These are phyloP conservation scores for Conus canariensis DNA, from an alignment of 2,888 invertebrate genomes.

Conservation along the genomic window DNA sequence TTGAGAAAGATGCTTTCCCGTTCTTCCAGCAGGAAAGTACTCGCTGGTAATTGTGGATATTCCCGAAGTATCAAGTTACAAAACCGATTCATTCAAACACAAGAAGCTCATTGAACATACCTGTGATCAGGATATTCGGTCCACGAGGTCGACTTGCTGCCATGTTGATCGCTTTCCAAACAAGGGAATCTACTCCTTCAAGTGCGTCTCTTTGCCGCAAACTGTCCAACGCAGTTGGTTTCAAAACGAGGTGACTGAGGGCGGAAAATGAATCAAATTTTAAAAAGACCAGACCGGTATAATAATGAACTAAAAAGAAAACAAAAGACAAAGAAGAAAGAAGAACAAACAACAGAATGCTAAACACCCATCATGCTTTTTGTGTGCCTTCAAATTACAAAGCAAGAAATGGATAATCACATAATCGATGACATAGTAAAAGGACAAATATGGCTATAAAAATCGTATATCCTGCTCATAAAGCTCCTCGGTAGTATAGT, in stretches of 20 bases:
- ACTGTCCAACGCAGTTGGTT: neutral
- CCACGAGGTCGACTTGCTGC: constrained; percentile 59
- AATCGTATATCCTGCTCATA: too few relatives aligned
- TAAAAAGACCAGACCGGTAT: neutral
- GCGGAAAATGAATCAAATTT: neutral
- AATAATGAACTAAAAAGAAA: neutral
- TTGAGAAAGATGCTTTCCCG: too few relatives aligned
- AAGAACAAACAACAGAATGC: neutral
- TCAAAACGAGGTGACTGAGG: too few relatives aligned
- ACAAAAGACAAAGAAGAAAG: neutral
- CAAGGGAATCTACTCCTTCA: neutral
- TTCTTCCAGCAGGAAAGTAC: too few relatives aligned
- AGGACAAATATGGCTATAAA: too few relatives aligned
- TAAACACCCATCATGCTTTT: too few relatives aligned
- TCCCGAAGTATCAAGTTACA: too few relatives aligned
- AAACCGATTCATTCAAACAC: neutral
- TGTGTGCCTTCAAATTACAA: too few relatives aligned
- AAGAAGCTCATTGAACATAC: constrained; percentile 38
- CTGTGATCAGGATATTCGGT: constrained; percentile 70
- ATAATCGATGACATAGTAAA: too few relatives aligned
- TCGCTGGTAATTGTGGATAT: too few relatives aligned
- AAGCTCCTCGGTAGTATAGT: too few relatives aligned
- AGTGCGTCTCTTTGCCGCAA: neutral
- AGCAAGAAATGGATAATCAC: too few relatives aligned
- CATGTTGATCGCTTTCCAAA: constrained; percentile 48